Evolutionary conservation across 35 echinoderm and acorn worm genomes (phyloP).

Genomic region (Diadema setosum): DNA sequence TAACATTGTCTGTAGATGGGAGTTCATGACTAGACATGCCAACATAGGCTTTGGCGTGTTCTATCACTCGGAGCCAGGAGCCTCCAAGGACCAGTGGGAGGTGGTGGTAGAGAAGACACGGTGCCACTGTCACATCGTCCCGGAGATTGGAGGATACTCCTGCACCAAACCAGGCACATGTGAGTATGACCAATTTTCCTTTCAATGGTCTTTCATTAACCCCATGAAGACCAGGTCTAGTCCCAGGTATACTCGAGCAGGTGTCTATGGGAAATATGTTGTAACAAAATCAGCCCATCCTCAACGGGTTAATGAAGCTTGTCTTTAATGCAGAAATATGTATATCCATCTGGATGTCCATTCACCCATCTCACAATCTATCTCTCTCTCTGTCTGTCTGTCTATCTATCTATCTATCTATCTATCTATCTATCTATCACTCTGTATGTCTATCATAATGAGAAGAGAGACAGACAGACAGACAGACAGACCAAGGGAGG

Average conservation of each 20-base stretch:
- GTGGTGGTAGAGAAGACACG: background rate
- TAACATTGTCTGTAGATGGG: constrained; percentile 26
- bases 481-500: too few species aligned
- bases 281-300: too few species aligned
- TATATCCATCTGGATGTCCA: background rate
- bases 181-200: background rate
- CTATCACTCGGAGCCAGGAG: background rate
- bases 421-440: background rate
- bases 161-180: constrained; percentile 33
- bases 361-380: background rate
- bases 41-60: constrained; percentile 42
- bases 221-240: background rate
- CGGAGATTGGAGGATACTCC: constrained; percentile 34
- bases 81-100: background rate
- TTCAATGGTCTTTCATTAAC: background rate
- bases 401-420: background rate
- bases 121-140: constrained; percentile 19
- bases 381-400: background rate
- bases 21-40: constrained; percentile 36
- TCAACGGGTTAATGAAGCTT: background rate
- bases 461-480: too few species aligned
- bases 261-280: too few species aligned
- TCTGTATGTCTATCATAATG: background rate
- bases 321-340: background rate
- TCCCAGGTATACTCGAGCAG: too few species aligned